phyloP scores from a whole-genome alignment of 2,113 vertebrate genomes.

The Dendropsophus ebraccatus region DNA sequence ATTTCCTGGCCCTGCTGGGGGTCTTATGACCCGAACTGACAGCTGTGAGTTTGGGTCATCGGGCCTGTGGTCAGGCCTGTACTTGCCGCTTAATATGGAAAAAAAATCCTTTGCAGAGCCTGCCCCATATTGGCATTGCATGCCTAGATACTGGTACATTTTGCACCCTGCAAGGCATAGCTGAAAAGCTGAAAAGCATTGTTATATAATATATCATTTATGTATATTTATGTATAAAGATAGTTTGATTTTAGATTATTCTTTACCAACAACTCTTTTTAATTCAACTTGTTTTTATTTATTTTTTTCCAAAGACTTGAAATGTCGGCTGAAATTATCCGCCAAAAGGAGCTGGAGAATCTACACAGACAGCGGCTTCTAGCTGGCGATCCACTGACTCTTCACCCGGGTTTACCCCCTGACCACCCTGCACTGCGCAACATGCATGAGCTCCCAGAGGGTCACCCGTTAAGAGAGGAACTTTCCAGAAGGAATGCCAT shows the following conservation, averaged over 20 bases:
- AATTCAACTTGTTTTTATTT: not conserved
- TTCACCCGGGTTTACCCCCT: constrained; percentile 78
- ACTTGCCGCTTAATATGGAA: too few relatives aligned
- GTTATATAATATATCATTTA: too few relatives aligned
- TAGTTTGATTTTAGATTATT: too few relatives aligned
- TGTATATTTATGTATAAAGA: too few relatives aligned
- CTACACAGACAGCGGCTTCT: constrained; percentile 84
- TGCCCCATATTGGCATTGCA: too few relatives aligned
- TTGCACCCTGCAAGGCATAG: not conserved
- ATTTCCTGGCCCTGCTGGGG: too few relatives aligned
- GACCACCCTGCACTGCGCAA: constrained; percentile 87
- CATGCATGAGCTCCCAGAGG: constrained; percentile 85
- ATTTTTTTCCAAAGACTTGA: constrained; percentile 77
- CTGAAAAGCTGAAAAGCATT: not conserved
- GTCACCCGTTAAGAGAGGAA: constrained; percentile 85
- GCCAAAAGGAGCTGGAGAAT: constrained; percentile 91
- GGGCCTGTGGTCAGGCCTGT: too few relatives aligned
- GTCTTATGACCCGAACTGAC: too few relatives aligned
- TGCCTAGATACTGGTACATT: too few relatives aligned
- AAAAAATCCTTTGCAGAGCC: too few relatives aligned
- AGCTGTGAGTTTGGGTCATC: too few relatives aligned
- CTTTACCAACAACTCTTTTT: not conserved
- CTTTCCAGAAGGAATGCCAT: constrained; percentile 86
- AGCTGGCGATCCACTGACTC: constrained; percentile 75
- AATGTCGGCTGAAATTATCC: constrained; percentile 92